A percentile compares a stretch with the other conserved stretches of the same genome.
These are phyloP conservation scores for Myiothlypis chrysogaster DNA, from an alignment of 2,797 vertebrate genomes.

Conservation along the genomic window DNA sequence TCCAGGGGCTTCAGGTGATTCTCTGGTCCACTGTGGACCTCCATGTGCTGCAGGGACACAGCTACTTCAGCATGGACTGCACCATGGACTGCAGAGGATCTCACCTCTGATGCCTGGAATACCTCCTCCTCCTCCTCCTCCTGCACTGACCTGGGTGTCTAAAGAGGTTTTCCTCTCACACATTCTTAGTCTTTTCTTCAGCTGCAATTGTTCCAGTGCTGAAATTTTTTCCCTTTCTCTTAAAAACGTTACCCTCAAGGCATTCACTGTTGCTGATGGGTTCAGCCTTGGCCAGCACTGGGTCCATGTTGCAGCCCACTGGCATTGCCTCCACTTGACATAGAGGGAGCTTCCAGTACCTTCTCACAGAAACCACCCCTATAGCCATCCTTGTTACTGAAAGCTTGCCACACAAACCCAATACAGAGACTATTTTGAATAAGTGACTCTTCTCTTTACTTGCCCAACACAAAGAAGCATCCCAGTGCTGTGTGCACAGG, in stretches of 20 bases:
- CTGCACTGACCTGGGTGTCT: not conserved
- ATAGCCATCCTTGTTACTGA: accelerated
- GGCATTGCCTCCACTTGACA: not conserved
- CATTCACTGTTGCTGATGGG: accelerated
- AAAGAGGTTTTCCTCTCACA: not conserved
- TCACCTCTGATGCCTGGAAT: not conserved
- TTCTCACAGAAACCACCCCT: not conserved
- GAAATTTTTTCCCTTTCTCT: not conserved
- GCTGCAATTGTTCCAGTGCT: not conserved
- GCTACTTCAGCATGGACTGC: not conserved
- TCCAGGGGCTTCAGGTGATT: not conserved
- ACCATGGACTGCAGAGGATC: not conserved
- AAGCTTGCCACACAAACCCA: not conserved
- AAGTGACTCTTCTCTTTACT: not conserved
- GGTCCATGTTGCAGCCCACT: not conserved
- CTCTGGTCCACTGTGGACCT: not conserved
- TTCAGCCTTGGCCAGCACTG: accelerated
- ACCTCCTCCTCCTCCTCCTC: not conserved
- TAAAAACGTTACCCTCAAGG: accelerated
- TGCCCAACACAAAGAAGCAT: not conserved
- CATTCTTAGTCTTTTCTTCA: not conserved
- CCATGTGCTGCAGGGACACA: not conserved
- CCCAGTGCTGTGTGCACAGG: not conserved
- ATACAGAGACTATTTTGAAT: not conserved
- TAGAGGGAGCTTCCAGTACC: not conserved